phyloP scores from a whole-genome alignment of 2,797 vertebrate genomes.

The Notamacropus eugenii region DNA sequence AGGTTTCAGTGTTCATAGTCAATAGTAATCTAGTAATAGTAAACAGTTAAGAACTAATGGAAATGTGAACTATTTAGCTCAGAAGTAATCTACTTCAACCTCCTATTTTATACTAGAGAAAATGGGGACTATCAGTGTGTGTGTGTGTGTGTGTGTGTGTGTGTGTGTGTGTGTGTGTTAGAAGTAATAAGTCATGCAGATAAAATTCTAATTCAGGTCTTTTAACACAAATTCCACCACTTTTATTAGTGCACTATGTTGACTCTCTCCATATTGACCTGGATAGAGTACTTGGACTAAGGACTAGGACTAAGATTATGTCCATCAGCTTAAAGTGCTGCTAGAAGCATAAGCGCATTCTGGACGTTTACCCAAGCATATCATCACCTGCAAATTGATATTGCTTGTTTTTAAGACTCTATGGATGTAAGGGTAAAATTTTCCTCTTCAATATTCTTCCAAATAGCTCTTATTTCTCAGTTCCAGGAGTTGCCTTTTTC shows the following conservation, averaged over 20 bases:
- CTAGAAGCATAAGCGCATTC: background rate
- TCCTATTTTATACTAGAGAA: background rate
- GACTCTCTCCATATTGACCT: background rate
- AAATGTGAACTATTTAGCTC: background rate
- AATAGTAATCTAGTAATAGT: background rate
- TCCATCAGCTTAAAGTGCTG: background rate
- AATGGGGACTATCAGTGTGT: background rate
- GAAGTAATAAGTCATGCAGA: background rate
- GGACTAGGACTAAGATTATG: background rate
- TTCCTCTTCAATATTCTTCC: background rate
- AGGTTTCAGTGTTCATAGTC: background rate
- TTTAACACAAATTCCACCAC: background rate
- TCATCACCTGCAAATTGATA: background rate
- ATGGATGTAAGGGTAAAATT: background rate
- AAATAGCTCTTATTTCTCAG: background rate
- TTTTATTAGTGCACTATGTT: background rate
- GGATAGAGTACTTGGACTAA: background rate
- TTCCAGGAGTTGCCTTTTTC: slow-evolving; percentile 49
- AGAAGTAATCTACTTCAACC: background rate
- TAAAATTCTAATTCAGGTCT: background rate
- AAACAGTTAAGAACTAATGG: background rate
- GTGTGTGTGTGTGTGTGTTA: background rate
- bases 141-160: background rate
- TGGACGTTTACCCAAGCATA: background rate
- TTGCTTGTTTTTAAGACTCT: background rate